Base-by-base conservation (phyloP, 2,113 vertebrate genomes). In the Hemibagrus wyckioides region DNA sequence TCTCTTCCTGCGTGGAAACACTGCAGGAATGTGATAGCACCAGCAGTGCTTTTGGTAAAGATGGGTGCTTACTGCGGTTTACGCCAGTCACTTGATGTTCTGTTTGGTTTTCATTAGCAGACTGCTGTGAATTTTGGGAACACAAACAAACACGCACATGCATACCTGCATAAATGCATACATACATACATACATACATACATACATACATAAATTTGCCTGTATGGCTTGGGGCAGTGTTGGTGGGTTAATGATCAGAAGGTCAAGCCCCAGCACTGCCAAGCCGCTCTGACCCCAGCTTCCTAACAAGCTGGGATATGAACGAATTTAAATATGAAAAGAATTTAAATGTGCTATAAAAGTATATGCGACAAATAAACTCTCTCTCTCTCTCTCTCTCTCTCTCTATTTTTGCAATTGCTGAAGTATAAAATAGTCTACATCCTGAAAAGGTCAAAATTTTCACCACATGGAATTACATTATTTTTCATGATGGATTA, bases 1-100 rank as follows among this genome's bases (percentile, higher is more conserved):
- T 80, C 39, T 54, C 48, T 86, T 50, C 30, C 21, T 57, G 57
- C 80, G 59, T 80, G 75, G 65, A 48, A 85, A 71, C 79, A 57
- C 57, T 82, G 57, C 87, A 80, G 75, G 48, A 33, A 23, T 54
- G 1, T 54, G 76, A 54, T 56, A 33, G n/a, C 48, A 33, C n/a
- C 15, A 33, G 9, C 17, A 3, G 19, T 54, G 76, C 3, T 57
- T 80, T 80, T 80, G n/a, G 30, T 80, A 23, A 36, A 36, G 2
- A 80, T 80, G 3, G 21, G 28, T 52, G 76, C 48, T 1, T 76
- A 54, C 48, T 79, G 76, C n/a, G 9, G 48, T 54, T 56, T 56
- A 36, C 36, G 50, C 0, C 50, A 77, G 13, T 77, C 44, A 56
- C 50, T n/a, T 36, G 41, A 48, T 80, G 30, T 52, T 54, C 76